Evolutionary conservation across 2,888 invertebrate genomes (phyloP).

Genomic region (Lymantria dispar): DNA sequence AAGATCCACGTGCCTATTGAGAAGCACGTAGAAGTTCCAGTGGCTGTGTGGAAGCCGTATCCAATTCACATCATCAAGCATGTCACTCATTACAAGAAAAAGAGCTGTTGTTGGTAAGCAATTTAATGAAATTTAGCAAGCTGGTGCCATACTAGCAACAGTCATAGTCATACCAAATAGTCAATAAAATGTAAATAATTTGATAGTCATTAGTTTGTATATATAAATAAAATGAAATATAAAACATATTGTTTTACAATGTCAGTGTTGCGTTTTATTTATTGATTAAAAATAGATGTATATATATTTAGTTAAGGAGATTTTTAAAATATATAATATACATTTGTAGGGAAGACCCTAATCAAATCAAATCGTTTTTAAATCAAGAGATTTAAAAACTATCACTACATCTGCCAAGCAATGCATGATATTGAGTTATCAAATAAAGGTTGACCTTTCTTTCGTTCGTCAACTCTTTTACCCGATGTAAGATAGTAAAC

Average conservation of each 20-base stretch:
- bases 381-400: no score
- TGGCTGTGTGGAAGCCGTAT: conserved; percentile 73
- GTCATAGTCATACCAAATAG: conserved; percentile 75
- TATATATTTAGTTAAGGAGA: no score
- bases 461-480: not conserved
- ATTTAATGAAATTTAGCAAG: conserved; percentile 18
- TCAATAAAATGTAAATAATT: conserved; percentile 73
- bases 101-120: conserved; percentile 71
- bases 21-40: conserved; percentile 71
- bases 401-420: no score
- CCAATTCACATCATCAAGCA: conserved; percentile 77
- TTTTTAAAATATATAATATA: no score
- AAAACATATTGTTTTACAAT: conserved; percentile 39
- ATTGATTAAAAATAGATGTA: not conserved
- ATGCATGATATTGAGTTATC: not conserved
- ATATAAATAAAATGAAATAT: conserved; percentile 37
- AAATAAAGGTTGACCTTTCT: no score
- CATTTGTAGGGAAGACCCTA: no score
- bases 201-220: conserved; percentile 73
- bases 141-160: conserved; percentile 32
- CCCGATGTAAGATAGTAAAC: not conserved
- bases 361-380: no score
- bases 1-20: conserved; percentile 68
- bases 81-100: conserved; percentile 76
- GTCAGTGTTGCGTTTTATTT: conserved; percentile 7